A percentile compares a stretch with the other conserved stretches of the same genome.
phyloP scores from a whole-genome alignment of 2,888 invertebrate species.

The Folsomia candida region DNA sequence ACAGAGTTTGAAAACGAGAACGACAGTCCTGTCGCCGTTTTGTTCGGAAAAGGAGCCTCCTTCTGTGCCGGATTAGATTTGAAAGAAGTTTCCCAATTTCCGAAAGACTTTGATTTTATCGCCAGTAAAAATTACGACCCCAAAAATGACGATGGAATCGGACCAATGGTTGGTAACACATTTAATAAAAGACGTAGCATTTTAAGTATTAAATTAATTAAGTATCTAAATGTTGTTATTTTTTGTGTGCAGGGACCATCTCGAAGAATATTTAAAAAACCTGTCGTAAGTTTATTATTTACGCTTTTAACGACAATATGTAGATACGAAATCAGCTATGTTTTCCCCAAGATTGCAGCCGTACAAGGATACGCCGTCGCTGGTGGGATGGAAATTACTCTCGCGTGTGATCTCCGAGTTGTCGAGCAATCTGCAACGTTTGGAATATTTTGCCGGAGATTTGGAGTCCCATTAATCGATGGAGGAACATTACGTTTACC shows the following conservation, averaged over 20 bases:
- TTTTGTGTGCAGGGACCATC: constrained; percentile 66
- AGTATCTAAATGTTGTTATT: too few relatives aligned
- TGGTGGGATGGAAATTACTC: constrained; percentile 82
- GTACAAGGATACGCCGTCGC: constrained; percentile 77
- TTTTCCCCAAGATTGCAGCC: constrained; percentile 69
- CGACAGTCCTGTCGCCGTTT: constrained; percentile 67
- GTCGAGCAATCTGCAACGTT: constrained; percentile 80
- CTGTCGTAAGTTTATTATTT: constrained; percentile 57
- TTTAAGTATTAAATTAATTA: neutral
- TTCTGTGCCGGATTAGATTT: constrained; percentile 92
- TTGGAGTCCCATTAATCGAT: constrained; percentile 61
- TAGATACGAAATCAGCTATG: neutral
- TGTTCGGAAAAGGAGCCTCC: constrained; percentile 85
- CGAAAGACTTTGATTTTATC: neutral
- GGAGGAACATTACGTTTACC: constrained; percentile 79
- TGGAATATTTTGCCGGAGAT: constrained; percentile 80
- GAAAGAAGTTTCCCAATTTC: constrained; percentile 62
- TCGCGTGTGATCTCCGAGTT: constrained; percentile 85
- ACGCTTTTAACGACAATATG: neutral
- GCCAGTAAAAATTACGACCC: constrained; percentile 29
- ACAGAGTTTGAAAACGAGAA: constrained; percentile 77
- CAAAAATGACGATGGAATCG: constrained; percentile 20
- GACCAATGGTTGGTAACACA: constrained; percentile 40
- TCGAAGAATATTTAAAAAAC: constrained; percentile 72
- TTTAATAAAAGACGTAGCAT: too few relatives aligned